These are phyloP conservation scores for Brachymystax lenok DNA, from an alignment of 2,797 vertebrate genomes.

Conservation along the genomic window DNA sequence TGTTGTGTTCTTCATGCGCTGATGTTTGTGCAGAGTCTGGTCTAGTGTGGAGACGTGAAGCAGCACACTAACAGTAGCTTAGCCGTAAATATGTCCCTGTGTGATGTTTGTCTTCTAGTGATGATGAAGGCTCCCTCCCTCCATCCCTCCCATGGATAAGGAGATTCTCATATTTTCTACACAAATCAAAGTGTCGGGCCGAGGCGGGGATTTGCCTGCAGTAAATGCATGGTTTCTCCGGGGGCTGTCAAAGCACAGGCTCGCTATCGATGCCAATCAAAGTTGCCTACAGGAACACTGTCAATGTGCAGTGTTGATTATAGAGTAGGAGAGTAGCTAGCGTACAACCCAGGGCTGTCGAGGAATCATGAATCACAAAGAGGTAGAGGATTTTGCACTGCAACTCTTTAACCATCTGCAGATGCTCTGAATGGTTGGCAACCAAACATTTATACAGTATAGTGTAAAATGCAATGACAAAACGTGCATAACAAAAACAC, in stretches of 20 bases:
- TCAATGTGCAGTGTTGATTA: conserved; percentile 19
- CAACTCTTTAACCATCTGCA: conserved; percentile 31
- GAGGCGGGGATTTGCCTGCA: not conserved
- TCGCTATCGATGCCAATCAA: conserved; percentile 39
- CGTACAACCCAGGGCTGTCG: conserved; percentile 30
- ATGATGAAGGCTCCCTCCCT: not conserved
- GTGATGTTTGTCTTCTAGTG: conserved; percentile 5
- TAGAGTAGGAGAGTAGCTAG: conserved; percentile 36
- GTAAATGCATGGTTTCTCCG: conserved; percentile 19
- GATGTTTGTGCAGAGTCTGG: not conserved
- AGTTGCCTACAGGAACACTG: conserved; percentile 25
- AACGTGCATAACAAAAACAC: not conserved
- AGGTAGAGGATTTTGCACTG: conserved; percentile 6
- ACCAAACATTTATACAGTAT: not conserved
- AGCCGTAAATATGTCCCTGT: not conserved
- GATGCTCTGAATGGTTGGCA: conserved; percentile 31
- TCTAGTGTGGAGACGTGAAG: not conserved
- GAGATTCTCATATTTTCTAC: conserved; percentile 20
- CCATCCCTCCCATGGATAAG: conserved; percentile 28
- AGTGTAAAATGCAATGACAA: conserved; percentile 22
- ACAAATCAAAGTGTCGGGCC: conserved; percentile 39
- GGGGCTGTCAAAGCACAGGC: conserved; percentile 4
- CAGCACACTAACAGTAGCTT: not conserved
- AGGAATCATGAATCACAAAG: conserved; percentile 39
- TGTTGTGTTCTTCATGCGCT: not conserved